Percentiles rank a stretch among this genome's conserved stretches.
phyloP scores from a whole-genome alignment of 1,140 invertebrate genomes.

The Meteorus sp. region DNA sequence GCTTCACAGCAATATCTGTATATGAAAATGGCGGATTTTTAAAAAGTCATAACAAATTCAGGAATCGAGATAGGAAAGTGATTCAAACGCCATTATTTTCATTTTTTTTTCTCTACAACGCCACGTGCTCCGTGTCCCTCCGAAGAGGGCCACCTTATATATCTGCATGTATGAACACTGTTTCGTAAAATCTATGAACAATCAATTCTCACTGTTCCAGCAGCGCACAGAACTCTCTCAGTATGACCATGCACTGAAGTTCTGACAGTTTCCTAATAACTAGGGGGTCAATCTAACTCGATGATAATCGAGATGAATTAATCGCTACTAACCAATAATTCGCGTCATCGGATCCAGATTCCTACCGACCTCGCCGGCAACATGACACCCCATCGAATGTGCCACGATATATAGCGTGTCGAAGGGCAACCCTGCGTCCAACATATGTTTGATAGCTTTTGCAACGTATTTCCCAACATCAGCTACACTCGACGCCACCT shows the following conservation, averaged over 20 bases:
- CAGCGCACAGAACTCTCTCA: too few relatives aligned
- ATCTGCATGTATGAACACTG: neutral
- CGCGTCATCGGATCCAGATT: slow-evolving; percentile 46
- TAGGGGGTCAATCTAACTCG: too few relatives aligned
- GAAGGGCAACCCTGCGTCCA: slow-evolving; percentile 41
- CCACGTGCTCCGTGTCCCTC: neutral
- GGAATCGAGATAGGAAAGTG: too few relatives aligned
- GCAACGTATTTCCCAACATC: slow-evolving; percentile 45
- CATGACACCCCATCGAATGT: slow-evolving; percentile 76
- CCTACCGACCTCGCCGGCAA: slow-evolving; percentile 68
- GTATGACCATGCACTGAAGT: too few relatives aligned
- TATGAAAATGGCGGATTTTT: too few relatives aligned
- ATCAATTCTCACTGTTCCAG: slow-evolving; percentile 4
- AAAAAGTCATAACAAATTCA: too few relatives aligned
- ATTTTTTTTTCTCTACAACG: neutral
- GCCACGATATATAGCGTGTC: slow-evolving; percentile 70
- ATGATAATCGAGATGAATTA: neutral
- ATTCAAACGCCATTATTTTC: too few relatives aligned
- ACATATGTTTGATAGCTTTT: slow-evolving; percentile 30
- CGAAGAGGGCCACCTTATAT: neutral
- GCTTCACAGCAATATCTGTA: too few relatives aligned
- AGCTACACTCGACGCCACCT: slow-evolving; percentile 60
- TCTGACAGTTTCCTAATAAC: too few relatives aligned
- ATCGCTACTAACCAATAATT: slow-evolving; percentile 45
- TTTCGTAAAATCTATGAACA: neutral